Base-by-base conservation (phyloP, 2,113 vertebrate genomes). In the Oreochromis tanganicae region DNA sequence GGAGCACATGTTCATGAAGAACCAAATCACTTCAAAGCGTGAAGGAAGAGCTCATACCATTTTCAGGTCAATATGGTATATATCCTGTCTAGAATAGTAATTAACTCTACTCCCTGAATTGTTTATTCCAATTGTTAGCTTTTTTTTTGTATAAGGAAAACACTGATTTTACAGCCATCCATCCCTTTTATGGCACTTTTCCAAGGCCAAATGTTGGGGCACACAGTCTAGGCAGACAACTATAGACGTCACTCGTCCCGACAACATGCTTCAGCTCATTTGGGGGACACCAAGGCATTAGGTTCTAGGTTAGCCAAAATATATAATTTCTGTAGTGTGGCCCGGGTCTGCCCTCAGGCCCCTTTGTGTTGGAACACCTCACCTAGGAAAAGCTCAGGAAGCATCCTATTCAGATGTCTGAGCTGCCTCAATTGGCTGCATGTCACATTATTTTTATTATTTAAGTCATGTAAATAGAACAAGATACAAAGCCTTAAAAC, bases 311-410 rank as follows among this genome's bases (percentile, higher is more conserved):
- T 43, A 46, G 38, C 21, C 0, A 27, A 46, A 43, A 73, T 43
- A 27, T 46, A 4, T 41, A 0, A 27, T 46, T 24, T 43, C 66
- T 43, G 12, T n/a, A 71, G 36, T 2, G 3, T 71, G 38, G 34
- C 0, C 38, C 0, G 21, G 0, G 66, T 4, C 38, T 43, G 8
- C 38, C 38, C 66, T 71, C 0, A 1, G 38, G 7, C 5, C 5
- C 12, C 5, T 43, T 71, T 43, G 0, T 43, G n/a, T 43, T 43
- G 21, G 36, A 43, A 6, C 0, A 43, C n/a, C 66, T 46, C 21
- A 73, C 21, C 7, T 71, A 9, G 66, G 38, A 68, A 24, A 41
- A 63, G 59, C 59, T 63, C 59, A 21, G 36, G 12, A 43, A n/a
- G 66, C 12, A 68, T 41, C 63, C n/a, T 71, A 16, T 41, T 71